Evolutionary conservation across 37 sponge, comb jelly and placozoan genomes (phyloP), one percentile per base, ranked within the genome.

Genomic region (Hormiphora californensis): DNA sequence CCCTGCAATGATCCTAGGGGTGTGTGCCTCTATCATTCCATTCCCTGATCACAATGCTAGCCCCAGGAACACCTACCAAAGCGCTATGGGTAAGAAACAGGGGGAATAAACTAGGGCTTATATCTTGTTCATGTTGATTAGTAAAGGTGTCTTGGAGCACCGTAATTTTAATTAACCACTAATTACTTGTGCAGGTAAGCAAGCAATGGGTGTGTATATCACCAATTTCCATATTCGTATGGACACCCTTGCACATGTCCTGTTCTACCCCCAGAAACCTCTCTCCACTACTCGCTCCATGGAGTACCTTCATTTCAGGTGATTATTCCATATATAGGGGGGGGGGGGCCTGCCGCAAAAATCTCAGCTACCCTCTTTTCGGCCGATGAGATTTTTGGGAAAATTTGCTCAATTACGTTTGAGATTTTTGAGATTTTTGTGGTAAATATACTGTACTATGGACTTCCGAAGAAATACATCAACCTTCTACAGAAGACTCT

Each of bases 141-240:
- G 12, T 49, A 15, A 15, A 49, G 9, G 53, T 9, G 53, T 17
- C 15, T 49, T 49, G 53, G 53, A 49, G 53, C 15, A 17, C 53
- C 9, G 53, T 15, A 17, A 49, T 49, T 9, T 49, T 49, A 49
- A n/a, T n/a, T 49, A 49, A 59, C 25, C 27, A n/a, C 62, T 59
- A 49, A 15, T n/a, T n/a, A n/a, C n/a, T n/a, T n/a, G n/a, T n/a
- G 7, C 62, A 59, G 62, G 62, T 33, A 98, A 98, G 87, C 99
- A 98, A 44, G 99, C 99, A 32, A 98, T 98, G 99, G 99, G 99
- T 0, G 99, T 98, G 43, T 98, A 98, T 91, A 98, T 95, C 89
- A 98, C 99, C 25, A 98, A 98, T 88, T 98, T 91, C 89, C 99
- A 98, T 57, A 97, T 98, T 32, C 89, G 99, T 7, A 98, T 98